Conservation (phyloP, 2,113 vertebrate species). For the Austrofundulus limnaeus region DNA sequence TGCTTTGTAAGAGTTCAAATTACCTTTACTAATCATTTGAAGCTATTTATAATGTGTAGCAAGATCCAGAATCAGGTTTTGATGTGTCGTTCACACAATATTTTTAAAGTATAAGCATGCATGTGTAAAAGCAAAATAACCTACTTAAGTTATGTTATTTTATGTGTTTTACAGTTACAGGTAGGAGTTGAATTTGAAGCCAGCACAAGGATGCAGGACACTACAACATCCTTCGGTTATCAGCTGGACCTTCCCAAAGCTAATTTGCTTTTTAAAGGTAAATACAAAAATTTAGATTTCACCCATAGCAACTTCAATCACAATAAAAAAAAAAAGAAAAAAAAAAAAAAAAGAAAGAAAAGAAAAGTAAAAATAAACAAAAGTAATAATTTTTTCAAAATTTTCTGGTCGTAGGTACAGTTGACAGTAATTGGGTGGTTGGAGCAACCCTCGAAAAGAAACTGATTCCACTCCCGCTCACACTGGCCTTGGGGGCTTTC, state of each 20-base stretch:
- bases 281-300: neutral
- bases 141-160: too few species aligned
- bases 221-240: constrained; percentile 86
- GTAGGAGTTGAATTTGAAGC: constrained; percentile 91
- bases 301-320: neutral
- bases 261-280: constrained; percentile 92
- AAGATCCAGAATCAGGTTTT: too few species aligned
- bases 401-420: constrained; percentile 72
- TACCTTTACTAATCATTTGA: too few species aligned
- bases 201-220: constrained; percentile 88
- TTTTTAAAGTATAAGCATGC: too few species aligned
- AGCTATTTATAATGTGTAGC: too few species aligned
- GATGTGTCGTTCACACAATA: neutral
- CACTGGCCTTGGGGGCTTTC: constrained; percentile 88
- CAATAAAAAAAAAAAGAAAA: too few species aligned
- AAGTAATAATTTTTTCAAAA: too few species aligned
- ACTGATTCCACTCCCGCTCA: constrained; percentile 86
- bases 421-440: constrained; percentile 91
- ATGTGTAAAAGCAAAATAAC: too few species aligned
- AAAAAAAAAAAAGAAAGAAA: too few species aligned
- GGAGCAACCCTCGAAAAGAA: constrained; percentile 91
- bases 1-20: too few species aligned
- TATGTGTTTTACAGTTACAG: constrained; percentile 79
- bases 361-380: too few species aligned
- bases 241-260: constrained; percentile 91